A percentile compares a stretch with the other conserved stretches of the same genome.
Evolutionary conservation across 2,888 invertebrate species (phyloP).

Genomic region (Lasioglossum oenotherae): DNA sequence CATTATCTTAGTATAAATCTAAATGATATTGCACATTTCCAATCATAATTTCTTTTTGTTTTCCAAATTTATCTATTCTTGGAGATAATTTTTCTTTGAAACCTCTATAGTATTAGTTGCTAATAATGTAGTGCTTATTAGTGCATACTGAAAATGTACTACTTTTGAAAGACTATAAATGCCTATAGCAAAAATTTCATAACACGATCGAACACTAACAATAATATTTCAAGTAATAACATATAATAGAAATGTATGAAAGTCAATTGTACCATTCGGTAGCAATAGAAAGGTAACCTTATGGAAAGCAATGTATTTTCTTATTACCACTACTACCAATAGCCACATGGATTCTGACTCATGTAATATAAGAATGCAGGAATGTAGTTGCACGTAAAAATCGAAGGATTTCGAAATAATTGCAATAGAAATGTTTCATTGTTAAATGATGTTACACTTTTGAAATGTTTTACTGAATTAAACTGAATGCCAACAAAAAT

Average conservation of each 20-base stretch:
- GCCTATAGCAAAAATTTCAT: background rate
- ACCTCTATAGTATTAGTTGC: background rate
- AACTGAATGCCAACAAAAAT: conserved; percentile 25
- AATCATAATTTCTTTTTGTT: conserved; percentile 9
- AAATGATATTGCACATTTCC: conserved; percentile 4
- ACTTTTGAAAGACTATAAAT: background rate
- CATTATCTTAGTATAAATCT: conserved; percentile 15
- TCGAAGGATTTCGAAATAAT: conserved; percentile 1
- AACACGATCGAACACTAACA: background rate
- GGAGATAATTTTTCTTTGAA: background rate
- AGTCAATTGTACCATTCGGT: conserved; percentile 9
- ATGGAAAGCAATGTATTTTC: conserved; percentile 32
- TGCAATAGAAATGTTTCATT: background rate
- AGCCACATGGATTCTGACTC: conserved; percentile 45
- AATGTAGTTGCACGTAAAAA: background rate
- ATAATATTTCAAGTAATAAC: background rate
- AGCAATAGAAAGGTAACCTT: conserved; percentile 38
- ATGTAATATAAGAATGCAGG: conserved; percentile 19
- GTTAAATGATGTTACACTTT: background rate
- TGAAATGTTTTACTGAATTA: background rate
- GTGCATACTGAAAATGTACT: background rate
- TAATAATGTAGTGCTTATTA: background rate
- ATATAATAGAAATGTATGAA: conserved; percentile 1
- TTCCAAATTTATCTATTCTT: background rate
- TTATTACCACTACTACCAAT: conserved; percentile 29